Evolutionary conservation across 2,797 vertebrate genomes (phyloP).

Genomic region (Arnoldichthys spilopterus): DNA sequence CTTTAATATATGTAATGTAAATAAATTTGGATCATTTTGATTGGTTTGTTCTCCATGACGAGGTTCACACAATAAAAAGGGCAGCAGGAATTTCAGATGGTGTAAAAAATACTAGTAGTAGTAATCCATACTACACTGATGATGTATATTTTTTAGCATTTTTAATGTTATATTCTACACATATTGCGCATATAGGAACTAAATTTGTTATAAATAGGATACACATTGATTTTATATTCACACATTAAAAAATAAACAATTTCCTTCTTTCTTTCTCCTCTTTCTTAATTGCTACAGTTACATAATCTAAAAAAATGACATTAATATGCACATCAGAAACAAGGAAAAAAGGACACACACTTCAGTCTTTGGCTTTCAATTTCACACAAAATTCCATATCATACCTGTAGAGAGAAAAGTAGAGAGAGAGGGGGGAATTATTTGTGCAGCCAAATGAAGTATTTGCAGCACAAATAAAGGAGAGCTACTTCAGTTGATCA

Average conservation of each 20-base stretch:
- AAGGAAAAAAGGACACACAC: neutral
- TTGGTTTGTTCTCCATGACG: neutral
- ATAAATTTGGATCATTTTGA: neutral
- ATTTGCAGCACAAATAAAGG: slow-evolving; percentile 61
- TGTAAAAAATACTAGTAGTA: neutral
- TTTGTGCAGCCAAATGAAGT: slow-evolving; percentile 54
- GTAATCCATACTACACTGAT: neutral
- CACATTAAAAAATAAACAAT: neutral
- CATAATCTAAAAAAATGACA: neutral
- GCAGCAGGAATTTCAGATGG: neutral
- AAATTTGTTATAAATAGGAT: neutral
- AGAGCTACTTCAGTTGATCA: slow-evolving; percentile 56
- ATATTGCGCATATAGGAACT: neutral
- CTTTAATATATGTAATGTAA: neutral
- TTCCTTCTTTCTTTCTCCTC: neutral
- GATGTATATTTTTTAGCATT: neutral
- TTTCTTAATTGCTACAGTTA: neutral
- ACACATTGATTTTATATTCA: neutral
- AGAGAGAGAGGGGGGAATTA: slow-evolving; percentile 41
- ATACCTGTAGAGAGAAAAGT: slow-evolving; percentile 19
- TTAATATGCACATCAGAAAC: slow-evolving; percentile 1
- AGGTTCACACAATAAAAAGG: neutral
- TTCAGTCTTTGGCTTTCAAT: slow-evolving; percentile 17
- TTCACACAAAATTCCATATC: slow-evolving; percentile 36
- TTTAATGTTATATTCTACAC: neutral